phyloP scores from a whole-genome alignment of 1,140 invertebrate species.

The Cotesia typhae region DNA sequence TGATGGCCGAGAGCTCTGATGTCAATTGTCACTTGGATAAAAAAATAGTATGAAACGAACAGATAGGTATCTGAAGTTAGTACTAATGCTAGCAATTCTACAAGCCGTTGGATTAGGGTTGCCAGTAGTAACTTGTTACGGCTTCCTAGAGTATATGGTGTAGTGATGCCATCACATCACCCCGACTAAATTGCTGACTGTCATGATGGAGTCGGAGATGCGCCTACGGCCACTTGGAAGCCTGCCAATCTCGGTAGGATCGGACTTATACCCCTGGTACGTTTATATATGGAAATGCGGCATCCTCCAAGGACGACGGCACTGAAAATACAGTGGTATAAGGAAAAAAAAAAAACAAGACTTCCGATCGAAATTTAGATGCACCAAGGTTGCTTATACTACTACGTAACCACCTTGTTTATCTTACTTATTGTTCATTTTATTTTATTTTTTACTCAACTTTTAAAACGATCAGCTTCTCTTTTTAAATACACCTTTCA shows the following conservation, averaged over 20 bases:
- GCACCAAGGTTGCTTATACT: slow-evolving; percentile 6
- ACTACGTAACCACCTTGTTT: slow-evolving; percentile 18
- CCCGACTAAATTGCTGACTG: slow-evolving; percentile 52
- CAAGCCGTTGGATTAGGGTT: slow-evolving; percentile 14
- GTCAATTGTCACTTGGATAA: too few species aligned
- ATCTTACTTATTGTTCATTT: slow-evolving; percentile 16
- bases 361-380: slow-evolving; percentile 35
- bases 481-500: neutral
- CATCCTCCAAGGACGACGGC: slow-evolving; percentile 29
- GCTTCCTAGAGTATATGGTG: slow-evolving; percentile 26
- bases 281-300: slow-evolving; percentile 54
- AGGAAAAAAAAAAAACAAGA: slow-evolving; percentile 1
- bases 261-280: slow-evolving; percentile 42
- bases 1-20: too few species aligned
- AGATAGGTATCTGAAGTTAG: neutral
- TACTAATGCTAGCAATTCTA: slow-evolving; percentile 32
- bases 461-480: too few species aligned
- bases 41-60: too few species aligned
- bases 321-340: slow-evolving; percentile 11
- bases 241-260: slow-evolving; percentile 44
- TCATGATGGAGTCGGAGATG: slow-evolving; percentile 39
- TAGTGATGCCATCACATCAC: slow-evolving; percentile 25
- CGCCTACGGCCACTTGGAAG: slow-evolving; percentile 42
- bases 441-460: slow-evolving; percentile 8
- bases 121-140: slow-evolving; percentile 19